Base-by-base conservation (phyloP, 1,140 invertebrate species). In the Matsumurasca onukii region DNA sequence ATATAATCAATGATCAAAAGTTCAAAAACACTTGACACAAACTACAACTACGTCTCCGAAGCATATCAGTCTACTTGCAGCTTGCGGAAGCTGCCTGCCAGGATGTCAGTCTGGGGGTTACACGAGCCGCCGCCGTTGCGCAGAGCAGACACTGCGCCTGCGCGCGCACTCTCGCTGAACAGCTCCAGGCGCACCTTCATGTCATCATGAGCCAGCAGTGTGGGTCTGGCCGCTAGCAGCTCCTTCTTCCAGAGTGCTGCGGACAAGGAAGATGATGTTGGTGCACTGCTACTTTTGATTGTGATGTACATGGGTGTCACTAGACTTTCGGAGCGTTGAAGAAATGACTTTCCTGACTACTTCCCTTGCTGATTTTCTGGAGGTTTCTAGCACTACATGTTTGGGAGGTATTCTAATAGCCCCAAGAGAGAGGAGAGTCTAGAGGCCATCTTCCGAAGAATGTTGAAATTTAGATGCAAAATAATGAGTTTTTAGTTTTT, bases 51-150 rank as follows among this genome's bases (percentile, higher is more conserved):
- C n/a, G n/a, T n/a, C n/a, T n/a, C n/a, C n/a, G n/a, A n/a, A n/a
- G n/a, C n/a, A n/a, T n/a, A n/a, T 39, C 34, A 90, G 78, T 92
- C 90, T 12, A 92, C 87, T 80, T 91, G 88, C 48, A 91, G 82
- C 77, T 91, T 90, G 66, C 89, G 82, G 78, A 92, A 92, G 74
- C 89, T 91, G 52, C 90, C 90, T 5, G 85, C 77, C 34, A 77
- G 84, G 3, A 84, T 84, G 70, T 87, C 85, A 15, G 80, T 82
- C 49, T 85, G 82, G 22, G 82, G 81, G 0, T 82, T 80, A 68
- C 83, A 83, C 1, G 83, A 83, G 67, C 84, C 83, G 67, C 84
- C 83, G 1, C 82, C 79, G 24, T 73, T 34, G 85, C 78, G 85
- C 29, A 88, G 73, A 0, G 89, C 89, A 0, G 89, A 90, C 1